Conservation (phyloP, 2,888 invertebrate genomes). For the Lasioglossum malachurum region DNA sequence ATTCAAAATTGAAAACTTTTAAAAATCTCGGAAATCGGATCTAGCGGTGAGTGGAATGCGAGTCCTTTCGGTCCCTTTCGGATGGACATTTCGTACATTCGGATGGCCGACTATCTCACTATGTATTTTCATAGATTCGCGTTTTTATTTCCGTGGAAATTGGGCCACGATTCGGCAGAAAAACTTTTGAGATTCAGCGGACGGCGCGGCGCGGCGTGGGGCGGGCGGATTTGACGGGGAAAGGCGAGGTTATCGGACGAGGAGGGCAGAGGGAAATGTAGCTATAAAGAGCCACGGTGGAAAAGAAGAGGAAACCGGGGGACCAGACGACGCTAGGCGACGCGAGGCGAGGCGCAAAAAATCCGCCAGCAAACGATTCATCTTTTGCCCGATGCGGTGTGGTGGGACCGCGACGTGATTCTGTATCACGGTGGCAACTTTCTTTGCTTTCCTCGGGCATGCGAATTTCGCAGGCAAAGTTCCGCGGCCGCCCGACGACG, state of each 20-base stretch:
- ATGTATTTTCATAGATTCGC: slow-evolving; percentile 58
- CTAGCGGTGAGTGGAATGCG: background rate
- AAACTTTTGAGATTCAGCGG: slow-evolving; percentile 57
- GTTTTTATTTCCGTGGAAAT: slow-evolving; percentile 42
- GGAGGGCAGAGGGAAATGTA: slow-evolving; percentile 16
- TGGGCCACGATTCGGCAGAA: slow-evolving; percentile 47
- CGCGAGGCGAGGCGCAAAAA: slow-evolving; percentile 53
- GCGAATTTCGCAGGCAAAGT: slow-evolving; percentile 65
- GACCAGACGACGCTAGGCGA: slow-evolving; percentile 15
- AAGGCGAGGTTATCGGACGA: slow-evolving; percentile 7
- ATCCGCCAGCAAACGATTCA: slow-evolving; percentile 63
- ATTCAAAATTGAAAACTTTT: too few species aligned
- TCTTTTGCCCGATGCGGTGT: slow-evolving; percentile 57
- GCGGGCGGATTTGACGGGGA: slow-evolving; percentile 35
- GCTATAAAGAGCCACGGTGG: slow-evolving; percentile 34
- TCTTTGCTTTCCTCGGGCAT: slow-evolving; percentile 46
- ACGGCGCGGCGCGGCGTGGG: too few species aligned
- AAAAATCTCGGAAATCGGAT: too few species aligned
- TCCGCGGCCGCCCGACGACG: slow-evolving; percentile 20
- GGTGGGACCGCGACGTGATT: slow-evolving; percentile 67
- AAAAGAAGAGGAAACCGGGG: slow-evolving; percentile 2
- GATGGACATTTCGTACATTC: slow-evolving; percentile 3
- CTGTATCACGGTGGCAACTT: slow-evolving; percentile 56
- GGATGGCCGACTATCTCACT: slow-evolving; percentile 14
- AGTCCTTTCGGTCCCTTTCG: background rate